Percentiles rank a stretch among this genome's conserved stretches.
phyloP scores from a whole-genome alignment of 2,113 vertebrate species.

The Archocentrus centrarchus region DNA sequence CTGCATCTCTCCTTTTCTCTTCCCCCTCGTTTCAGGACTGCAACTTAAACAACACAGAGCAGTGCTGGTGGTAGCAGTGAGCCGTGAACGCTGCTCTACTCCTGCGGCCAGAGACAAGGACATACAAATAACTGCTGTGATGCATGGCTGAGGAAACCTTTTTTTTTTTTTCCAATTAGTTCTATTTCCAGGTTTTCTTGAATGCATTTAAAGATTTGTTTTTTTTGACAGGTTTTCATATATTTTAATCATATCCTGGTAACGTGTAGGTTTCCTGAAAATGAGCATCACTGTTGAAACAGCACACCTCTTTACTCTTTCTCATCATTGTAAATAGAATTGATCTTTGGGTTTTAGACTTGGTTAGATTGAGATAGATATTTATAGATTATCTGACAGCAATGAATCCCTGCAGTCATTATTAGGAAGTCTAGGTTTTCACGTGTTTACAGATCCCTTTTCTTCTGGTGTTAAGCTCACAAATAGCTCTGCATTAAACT shows the following conservation, averaged over 20 bases:
- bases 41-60: conserved; percentile 15
- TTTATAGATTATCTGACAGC: no score
- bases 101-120: conserved; percentile 1
- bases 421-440: no score
- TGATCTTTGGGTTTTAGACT: not conserved
- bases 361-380: not conserved
- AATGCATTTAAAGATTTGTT: not conserved
- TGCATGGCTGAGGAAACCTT: no score
- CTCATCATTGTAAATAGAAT: no score
- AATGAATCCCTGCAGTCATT: not conserved
- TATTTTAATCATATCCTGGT: not conserved
- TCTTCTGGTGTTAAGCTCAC: no score
- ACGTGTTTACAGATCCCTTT: no score
- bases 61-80: not conserved
- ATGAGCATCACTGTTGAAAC: no score
- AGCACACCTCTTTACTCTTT: no score
- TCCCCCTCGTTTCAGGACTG: not conserved
- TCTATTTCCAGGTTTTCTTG: not conserved
- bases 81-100: not conserved
- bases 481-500: no score
- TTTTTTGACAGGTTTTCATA: not conserved
- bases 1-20: not conserved
- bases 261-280: not conserved
- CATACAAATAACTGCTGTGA: no score
- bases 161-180: no score